These are phyloP conservation scores for Serinus canaria DNA, from an alignment of 2,113 vertebrate species.

Conservation along the genomic window DNA sequence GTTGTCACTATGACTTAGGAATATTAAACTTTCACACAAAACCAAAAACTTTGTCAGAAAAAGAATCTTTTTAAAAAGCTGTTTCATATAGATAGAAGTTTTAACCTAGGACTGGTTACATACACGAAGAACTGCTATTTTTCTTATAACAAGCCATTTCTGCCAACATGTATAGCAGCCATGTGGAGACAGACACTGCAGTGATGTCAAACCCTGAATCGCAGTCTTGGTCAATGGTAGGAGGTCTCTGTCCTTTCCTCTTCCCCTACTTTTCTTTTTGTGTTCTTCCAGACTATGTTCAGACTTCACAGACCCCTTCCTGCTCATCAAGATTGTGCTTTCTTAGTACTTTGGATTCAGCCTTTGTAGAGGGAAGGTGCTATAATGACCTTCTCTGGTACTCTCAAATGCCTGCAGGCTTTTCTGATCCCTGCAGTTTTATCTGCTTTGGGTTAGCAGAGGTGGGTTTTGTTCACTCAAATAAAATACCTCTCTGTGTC, in stretches of 20 bases:
- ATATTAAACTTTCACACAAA: slow-evolving; percentile 32
- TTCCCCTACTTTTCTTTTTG: neutral
- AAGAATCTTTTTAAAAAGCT: neutral
- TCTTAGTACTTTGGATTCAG: neutral
- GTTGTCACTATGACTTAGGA: neutral
- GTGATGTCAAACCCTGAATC: neutral
- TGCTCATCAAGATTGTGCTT: neutral
- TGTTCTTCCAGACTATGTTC: neutral
- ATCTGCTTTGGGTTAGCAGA: neutral
- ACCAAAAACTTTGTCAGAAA: neutral
- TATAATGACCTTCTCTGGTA: neutral
- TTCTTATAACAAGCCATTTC: neutral
- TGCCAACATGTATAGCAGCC: rapidly evolving
- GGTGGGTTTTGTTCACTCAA: neutral
- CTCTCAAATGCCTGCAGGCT: neutral
- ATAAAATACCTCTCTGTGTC: neutral
- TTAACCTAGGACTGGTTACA: neutral
- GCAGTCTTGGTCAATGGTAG: neutral
- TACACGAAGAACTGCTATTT: rapidly evolving
- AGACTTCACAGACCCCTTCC: neutral
- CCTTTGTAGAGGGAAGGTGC: neutral
- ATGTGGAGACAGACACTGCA: rapidly evolving
- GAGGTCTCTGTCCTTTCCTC: neutral
- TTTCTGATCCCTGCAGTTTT: neutral
- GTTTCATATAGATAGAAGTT: neutral